Evolutionary conservation across 2,888 invertebrate genomes (phyloP).

Genomic region (Pocota personata): DNA sequence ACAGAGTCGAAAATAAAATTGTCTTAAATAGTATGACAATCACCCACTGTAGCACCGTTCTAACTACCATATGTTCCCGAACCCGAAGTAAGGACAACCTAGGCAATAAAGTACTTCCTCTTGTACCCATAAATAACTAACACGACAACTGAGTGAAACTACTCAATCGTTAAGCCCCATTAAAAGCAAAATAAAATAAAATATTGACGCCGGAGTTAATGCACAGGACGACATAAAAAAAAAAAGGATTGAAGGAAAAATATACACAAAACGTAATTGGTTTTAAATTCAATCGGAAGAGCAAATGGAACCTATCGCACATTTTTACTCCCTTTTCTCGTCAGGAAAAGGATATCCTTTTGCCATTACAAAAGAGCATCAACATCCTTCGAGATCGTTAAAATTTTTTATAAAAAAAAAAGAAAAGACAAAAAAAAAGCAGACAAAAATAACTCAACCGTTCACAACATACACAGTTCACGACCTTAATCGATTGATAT

Average conservation of each 20-base stretch:
- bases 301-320: background rate
- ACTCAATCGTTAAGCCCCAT: background rate
- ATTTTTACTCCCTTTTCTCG: background rate
- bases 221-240: background rate
- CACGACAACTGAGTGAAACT: background rate
- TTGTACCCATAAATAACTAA: background rate
- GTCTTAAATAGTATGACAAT: no score
- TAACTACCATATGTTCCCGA: no score
- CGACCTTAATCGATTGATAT: constrained; percentile 63
- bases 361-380: background rate
- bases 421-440: background rate
- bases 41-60: no score
- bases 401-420: background rate
- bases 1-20: no score
- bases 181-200: background rate
- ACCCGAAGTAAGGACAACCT: no score
- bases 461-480: constrained; percentile 27
- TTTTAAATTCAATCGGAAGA: constrained; percentile 36
- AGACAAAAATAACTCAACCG: constrained; percentile 18
- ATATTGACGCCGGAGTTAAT: background rate
- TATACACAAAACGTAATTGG: background rate
- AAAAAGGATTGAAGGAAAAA: background rate
- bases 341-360: background rate
- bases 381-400: constrained; percentile 6
- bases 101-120: background rate